Evolutionary conservation across 2,888 invertebrate genomes (phyloP).

Genomic region (Terebella lapidaria): DNA sequence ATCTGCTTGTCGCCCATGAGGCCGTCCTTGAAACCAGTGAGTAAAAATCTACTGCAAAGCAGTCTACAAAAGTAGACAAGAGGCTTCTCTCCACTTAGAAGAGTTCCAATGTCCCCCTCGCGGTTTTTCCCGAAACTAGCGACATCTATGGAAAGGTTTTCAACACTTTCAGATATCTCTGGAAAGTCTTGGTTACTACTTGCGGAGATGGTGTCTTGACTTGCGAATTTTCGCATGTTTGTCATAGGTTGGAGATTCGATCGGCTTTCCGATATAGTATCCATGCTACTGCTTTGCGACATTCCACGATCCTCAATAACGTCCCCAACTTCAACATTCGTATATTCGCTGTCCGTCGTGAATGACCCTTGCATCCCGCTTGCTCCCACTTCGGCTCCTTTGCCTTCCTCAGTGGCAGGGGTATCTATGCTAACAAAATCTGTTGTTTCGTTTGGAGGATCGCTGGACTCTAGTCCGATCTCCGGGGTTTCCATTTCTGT

Average conservation of each 20-base stretch:
- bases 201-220: constrained; percentile 3
- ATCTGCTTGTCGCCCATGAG: constrained; percentile 70
- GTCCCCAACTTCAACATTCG: constrained; percentile 46
- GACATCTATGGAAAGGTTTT: background rate
- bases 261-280: constrained; percentile 37
- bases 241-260: constrained; percentile 15
- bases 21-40: constrained; percentile 56
- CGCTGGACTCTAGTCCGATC: background rate
- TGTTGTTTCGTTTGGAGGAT: background rate
- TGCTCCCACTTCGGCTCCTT: no score
- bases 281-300: constrained; percentile 40
- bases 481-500: background rate
- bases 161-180: background rate
- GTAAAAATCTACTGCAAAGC: constrained; percentile 68
- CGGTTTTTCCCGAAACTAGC: background rate
- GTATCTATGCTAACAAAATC: background rate
- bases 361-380: background rate
- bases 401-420: background rate
- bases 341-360: constrained; percentile 31
- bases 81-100: constrained; percentile 63
- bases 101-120: constrained; percentile 32
- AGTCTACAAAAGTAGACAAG: constrained; percentile 70
- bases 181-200: background rate
- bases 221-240: constrained; percentile 21
- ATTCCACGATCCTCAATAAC: constrained; percentile 34